Evolutionary conservation across 2,888 invertebrate genomes (phyloP), one percentile per base, ranked within the genome.

Genomic region (Mythimna lalbum): DNA sequence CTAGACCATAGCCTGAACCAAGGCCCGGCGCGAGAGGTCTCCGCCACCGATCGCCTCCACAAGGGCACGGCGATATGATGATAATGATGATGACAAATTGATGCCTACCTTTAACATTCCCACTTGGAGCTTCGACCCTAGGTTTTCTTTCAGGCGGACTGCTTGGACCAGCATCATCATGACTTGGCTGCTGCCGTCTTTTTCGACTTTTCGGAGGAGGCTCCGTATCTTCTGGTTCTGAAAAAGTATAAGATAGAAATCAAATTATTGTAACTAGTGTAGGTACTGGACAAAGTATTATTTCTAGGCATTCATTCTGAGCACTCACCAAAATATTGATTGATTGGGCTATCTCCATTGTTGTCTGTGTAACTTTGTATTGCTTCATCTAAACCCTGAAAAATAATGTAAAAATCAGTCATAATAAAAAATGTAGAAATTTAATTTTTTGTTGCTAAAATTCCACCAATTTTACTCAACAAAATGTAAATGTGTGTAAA

Each of bases 341-440:
- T 82, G 5, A 65, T 69, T 36, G 83, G 47, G 9, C 62, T 64
- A 47, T 81, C 86, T 57, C 83, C 82, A 67, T 80, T 78, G 21
- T 81, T 71, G 14, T 81, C 81, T 71, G 72, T 67, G 63, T 84
- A 82, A 49, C 85, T 81, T 65, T 72, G 71, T 62, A 78, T 81
- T 9, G 84, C 88, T 65, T 88, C 88, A 59, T 86, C 83, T 47
- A 82, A 62, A n/a, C 82, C 84, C 90, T 90, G 79, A 55, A 88
- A 86, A 50, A 52, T 23, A 14, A 52, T 43, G 4, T 10, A 19
- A 47, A 49, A n/a, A 49, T 49, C n/a, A 49, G 43, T 43, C 17
- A 6, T 43, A 6, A 43, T n/a, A 39, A 14, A 39, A 39, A 39
- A 10, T 4, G 39, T 12, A 39, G 39, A 2, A 39, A 39, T 39